Conservation (phyloP, 2,113 vertebrate species). For the Megaptera novaeangliae region DNA sequence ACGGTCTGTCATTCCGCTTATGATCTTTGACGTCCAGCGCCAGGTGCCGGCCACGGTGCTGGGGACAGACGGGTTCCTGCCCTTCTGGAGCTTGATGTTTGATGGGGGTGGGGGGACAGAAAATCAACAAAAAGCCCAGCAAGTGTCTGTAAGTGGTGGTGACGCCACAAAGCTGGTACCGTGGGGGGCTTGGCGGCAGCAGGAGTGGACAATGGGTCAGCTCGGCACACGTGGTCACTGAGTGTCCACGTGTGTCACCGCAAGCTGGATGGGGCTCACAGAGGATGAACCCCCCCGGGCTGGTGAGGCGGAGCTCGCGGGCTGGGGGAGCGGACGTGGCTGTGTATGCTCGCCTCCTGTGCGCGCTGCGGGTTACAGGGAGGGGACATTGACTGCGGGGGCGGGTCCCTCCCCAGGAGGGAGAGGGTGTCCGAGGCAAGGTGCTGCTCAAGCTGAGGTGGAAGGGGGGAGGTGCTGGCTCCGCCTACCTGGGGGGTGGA, state of each 20-base stretch:
- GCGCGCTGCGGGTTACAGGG: rapidly evolving
- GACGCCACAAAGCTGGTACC: rapidly evolving
- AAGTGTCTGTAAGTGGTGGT: no score
- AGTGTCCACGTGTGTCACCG: rapidly evolving
- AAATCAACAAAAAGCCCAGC: not conserved
- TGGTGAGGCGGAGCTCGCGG: rapidly evolving
- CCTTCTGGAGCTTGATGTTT: not conserved
- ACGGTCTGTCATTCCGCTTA: not conserved
- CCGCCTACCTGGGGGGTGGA: not conserved
- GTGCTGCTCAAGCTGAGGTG: rapidly evolving
- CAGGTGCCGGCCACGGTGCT: rapidly evolving
- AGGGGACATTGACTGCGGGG: not conserved
- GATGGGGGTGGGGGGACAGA: not conserved
- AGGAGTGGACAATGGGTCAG: not conserved
- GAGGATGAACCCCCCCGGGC: rapidly evolving
- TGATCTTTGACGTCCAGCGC: rapidly evolving
- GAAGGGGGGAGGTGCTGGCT: not conserved
- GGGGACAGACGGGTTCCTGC: rapidly evolving
- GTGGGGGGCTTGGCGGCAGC: rapidly evolving
- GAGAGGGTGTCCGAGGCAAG: not conserved
- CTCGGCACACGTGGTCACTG: not conserved
- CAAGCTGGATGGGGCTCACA: not conserved
- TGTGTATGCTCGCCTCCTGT: rapidly evolving
- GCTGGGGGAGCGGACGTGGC: rapidly evolving
- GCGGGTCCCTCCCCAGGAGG: rapidly evolving